Percentiles rank a stretch among this genome's conserved stretches.
phyloP scores from a whole-genome alignment of 1,140 invertebrate genomes.

The Thaumatotibia leucotreta region DNA sequence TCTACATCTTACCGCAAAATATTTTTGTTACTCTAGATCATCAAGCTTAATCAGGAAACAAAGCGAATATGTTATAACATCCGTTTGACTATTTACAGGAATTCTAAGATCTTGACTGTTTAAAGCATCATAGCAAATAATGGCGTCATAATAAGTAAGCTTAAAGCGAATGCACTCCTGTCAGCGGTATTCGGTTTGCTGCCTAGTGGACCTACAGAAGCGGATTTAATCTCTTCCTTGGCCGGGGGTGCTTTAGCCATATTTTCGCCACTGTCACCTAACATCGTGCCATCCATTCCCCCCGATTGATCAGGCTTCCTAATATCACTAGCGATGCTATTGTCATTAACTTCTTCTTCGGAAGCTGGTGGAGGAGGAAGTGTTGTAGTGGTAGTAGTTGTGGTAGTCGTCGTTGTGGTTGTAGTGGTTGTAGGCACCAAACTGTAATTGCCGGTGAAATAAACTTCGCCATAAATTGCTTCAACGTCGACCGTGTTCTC shows the following conservation, averaged over 20 bases:
- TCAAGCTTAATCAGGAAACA: slow-evolving; percentile 50
- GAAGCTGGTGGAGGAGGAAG: slow-evolving; percentile 65
- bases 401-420: slow-evolving; percentile 84
- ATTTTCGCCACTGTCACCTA: slow-evolving; percentile 57
- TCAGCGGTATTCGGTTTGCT: slow-evolving; percentile 44
- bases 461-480: slow-evolving; percentile 83
- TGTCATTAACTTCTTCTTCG: slow-evolving; percentile 59
- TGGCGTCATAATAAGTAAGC: slow-evolving; percentile 39
- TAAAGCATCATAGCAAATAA: slow-evolving; percentile 53
- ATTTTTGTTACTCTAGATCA: slow-evolving; percentile 28
- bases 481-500: slow-evolving; percentile 83
- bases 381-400: slow-evolving; percentile 79
- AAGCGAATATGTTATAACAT: slow-evolving; percentile 47
- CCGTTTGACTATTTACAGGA: slow-evolving; percentile 57
- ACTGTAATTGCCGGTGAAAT: slow-evolving; percentile 84
- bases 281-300: slow-evolving; percentile 58
- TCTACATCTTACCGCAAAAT: slow-evolving; percentile 43
- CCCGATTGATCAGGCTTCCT: slow-evolving; percentile 32
- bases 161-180: slow-evolving; percentile 31
- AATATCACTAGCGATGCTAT: slow-evolving; percentile 43
- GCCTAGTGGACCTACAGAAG: slow-evolving; percentile 56
- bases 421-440: slow-evolving; percentile 86
- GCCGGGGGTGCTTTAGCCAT: slow-evolving; percentile 44
- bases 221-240: slow-evolving; percentile 62
- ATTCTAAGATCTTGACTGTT: slow-evolving; percentile 29